phyloP scores from a whole-genome alignment of 2,113 vertebrate species.

The Seriola dumerili region DNA sequence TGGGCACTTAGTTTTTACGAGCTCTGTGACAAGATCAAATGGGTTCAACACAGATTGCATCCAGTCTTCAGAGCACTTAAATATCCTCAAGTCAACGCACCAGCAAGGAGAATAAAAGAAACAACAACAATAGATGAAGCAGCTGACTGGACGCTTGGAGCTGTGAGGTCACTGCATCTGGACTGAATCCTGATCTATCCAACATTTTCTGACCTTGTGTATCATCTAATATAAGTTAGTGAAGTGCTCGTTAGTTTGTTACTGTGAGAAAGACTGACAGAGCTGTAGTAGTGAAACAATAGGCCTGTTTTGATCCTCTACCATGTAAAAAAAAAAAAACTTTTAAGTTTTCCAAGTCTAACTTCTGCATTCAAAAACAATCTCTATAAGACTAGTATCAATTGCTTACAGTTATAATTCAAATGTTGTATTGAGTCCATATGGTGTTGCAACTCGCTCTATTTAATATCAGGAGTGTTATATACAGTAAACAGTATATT shows the following conservation, averaged over 20 bases:
- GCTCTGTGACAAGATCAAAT: conserved; percentile 79
- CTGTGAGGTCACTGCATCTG: conserved; percentile 12
- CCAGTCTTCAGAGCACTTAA: conserved; percentile 72
- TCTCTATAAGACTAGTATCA: no score
- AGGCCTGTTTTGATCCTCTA: background rate
- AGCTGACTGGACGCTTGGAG: conserved; percentile 30
- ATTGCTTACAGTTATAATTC: background rate
- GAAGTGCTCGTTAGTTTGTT: background rate
- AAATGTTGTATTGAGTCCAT: background rate
- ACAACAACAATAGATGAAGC: conserved; percentile 61
- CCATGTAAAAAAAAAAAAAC: background rate
- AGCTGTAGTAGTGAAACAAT: background rate
- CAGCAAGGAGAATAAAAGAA: conserved; percentile 49
- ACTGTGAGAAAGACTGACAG: background rate
- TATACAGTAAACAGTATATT: background rate
- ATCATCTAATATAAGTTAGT: conserved; percentile 2
- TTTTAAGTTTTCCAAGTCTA: no score
- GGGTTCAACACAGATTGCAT: conserved; percentile 79
- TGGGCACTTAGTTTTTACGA: conserved; percentile 80
- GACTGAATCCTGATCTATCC: conserved; percentile 13
- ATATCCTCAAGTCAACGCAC: conserved; percentile 55
- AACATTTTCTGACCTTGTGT: background rate
- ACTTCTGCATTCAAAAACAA: no score
- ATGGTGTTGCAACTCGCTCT: background rate
- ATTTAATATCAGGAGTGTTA: background rate